These are phyloP conservation scores for Pelusios castaneus DNA, from an alignment of 2,113 vertebrate genomes.

Conservation along the genomic window DNA sequence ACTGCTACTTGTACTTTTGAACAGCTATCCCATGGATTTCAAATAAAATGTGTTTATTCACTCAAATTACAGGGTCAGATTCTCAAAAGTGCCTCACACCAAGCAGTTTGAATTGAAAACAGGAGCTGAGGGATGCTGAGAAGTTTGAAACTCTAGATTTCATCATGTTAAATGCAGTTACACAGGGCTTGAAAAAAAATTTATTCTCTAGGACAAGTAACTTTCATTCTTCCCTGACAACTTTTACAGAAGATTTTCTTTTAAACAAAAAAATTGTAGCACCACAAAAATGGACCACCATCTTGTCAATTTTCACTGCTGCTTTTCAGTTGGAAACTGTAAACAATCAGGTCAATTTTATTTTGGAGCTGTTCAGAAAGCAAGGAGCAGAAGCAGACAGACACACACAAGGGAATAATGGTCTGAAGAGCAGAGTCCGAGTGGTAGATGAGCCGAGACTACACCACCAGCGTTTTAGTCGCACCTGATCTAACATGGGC, in stretches of 20 bases:
- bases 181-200: background rate
- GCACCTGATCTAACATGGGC: too few relatives aligned
- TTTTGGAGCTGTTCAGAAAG: too few relatives aligned
- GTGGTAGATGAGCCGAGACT: too few relatives aligned
- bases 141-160: background rate
- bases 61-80: background rate
- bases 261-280: background rate
- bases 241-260: background rate
- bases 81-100: background rate
- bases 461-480: too few relatives aligned
- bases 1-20: background rate
- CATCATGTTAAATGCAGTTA: background rate
- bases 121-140: background rate
- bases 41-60: background rate
- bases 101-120: background rate
- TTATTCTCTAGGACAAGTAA: background rate
- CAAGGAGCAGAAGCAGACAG: too few relatives aligned
- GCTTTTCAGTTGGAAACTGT: background rate
- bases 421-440: too few relatives aligned
- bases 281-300: background rate
- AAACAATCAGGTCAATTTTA: background rate
- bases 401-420: too few relatives aligned
- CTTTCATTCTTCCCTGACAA: background rate
- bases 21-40: background rate
- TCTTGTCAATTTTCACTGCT: background rate